Evolutionary conservation across 2,797 vertebrate species (phyloP).

Genomic region (Orestias chungarensis): DNA sequence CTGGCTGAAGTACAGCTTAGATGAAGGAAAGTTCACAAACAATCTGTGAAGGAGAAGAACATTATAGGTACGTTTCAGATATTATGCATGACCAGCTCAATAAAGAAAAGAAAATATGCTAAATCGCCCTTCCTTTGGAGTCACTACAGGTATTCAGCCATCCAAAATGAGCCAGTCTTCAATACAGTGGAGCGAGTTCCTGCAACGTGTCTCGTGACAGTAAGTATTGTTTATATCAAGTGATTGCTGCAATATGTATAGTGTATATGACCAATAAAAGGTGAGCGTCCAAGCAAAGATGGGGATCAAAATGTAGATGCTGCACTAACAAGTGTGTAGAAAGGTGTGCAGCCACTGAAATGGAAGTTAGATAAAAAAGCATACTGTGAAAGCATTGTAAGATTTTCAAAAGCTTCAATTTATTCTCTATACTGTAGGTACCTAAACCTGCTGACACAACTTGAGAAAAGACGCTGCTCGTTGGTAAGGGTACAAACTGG

Average conservation of each 20-base stretch:
- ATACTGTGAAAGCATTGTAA: neutral
- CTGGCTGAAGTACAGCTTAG: slow-evolving; percentile 95
- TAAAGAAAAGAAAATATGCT: no score
- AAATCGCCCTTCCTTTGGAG: neutral
- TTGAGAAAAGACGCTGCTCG: neutral
- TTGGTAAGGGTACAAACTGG: neutral
- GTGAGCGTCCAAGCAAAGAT: neutral
- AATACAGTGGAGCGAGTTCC: neutral
- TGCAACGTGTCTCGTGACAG: neutral
- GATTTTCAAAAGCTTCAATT: neutral
- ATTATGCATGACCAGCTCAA: neutral
- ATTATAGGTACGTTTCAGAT: slow-evolving; percentile 26
- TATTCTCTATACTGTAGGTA: neutral
- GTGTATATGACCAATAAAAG: neutral
- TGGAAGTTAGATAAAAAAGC: neutral
- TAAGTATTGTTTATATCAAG: neutral
- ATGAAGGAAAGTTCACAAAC: slow-evolving; percentile 90
- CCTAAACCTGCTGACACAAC: neutral
- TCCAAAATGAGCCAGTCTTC: neutral
- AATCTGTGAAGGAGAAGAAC: slow-evolving; percentile 78
- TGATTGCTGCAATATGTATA: neutral
- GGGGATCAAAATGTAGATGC: neutral
- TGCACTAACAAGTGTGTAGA: neutral
- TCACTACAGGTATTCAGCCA: neutral
- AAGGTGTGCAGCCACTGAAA: neutral